Conservation (phyloP, 2,888 invertebrate species). For the Ormyrus labotus region DNA sequence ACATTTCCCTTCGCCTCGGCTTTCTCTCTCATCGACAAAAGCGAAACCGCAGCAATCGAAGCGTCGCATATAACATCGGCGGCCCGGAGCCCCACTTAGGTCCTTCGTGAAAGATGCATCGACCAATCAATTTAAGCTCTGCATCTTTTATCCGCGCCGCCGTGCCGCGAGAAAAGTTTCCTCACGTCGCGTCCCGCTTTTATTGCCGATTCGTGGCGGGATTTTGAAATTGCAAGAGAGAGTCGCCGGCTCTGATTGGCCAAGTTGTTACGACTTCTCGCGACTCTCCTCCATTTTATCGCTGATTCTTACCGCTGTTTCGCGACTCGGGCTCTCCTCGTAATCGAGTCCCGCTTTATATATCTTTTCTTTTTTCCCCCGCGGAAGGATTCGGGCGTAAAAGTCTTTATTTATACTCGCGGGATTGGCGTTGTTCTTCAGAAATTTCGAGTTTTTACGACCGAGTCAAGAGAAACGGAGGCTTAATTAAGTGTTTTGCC, state of each 20-base stretch:
- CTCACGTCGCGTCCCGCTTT: conserved; percentile 25
- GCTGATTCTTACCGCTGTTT: conserved; percentile 52
- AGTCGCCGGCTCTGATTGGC: conserved; percentile 54
- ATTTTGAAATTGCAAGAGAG: conserved; percentile 53
- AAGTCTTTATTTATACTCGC: conserved; percentile 47
- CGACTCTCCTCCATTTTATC: conserved; percentile 45
- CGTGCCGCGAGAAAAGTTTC: conserved; percentile 50
- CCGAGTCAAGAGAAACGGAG: too few relatives aligned
- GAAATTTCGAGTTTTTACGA: conserved; percentile 44
- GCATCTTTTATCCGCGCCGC: conserved; percentile 54
- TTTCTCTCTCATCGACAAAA: background rate
- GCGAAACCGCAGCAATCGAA: conserved; percentile 35
- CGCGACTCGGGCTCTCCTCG: conserved; percentile 30
- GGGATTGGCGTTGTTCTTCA: conserved; percentile 24
- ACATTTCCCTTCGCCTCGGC: too few relatives aligned
- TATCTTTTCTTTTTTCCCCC: background rate
- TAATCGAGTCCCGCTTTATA: conserved; percentile 51
- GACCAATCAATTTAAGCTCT: conserved; percentile 62
- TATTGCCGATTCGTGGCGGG: conserved; percentile 53
- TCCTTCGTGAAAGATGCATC: conserved; percentile 63
- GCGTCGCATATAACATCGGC: conserved; percentile 3
- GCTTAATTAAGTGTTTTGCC: too few relatives aligned
- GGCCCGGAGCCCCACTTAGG: conserved; percentile 58
- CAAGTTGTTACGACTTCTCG: conserved; percentile 58
- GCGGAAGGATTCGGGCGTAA: conserved; percentile 34